Conservation (phyloP, 2,113 vertebrate genomes). For the Oncorhynchus masou region DNA sequence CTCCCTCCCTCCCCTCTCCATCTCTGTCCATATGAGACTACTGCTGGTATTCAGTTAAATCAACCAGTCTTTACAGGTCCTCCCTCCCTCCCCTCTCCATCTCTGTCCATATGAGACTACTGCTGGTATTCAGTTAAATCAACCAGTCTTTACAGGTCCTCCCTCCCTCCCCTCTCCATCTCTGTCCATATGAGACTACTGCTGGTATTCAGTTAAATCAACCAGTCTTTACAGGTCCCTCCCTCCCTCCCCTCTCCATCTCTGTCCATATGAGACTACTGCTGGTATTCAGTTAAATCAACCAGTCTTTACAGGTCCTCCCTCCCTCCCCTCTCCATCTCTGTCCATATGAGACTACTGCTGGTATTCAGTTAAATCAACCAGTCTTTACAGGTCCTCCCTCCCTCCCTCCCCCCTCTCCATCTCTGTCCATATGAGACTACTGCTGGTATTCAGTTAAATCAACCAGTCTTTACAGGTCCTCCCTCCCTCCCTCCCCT, state of each 20-base stretch:
- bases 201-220: too few relatives aligned
- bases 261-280: slow-evolving; percentile 7
- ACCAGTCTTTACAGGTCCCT: too few relatives aligned
- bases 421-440: slow-evolving; percentile 5
- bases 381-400: too few relatives aligned
- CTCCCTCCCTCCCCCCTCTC: not conserved
- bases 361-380: too few relatives aligned
- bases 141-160: slow-evolving; percentile 15
- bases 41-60: too few relatives aligned
- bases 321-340: not conserved
- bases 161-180: not conserved
- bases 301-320: slow-evolving; percentile 13
- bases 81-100: not conserved
- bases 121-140: slow-evolving; percentile 32
- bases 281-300: slow-evolving; percentile 31
- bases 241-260: not conserved
- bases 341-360: not conserved
- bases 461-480: slow-evolving; percentile 21
- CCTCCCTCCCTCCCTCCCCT: not conserved
- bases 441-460: slow-evolving; percentile 29
- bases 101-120: slow-evolving; percentile 6
- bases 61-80: too few relatives aligned
- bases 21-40: not conserved
- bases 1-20: not conserved
- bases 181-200: not conserved